Evolutionary conservation across 2,797 vertebrate species (phyloP).

Genomic region (Amblyopsis hoosieri): DNA sequence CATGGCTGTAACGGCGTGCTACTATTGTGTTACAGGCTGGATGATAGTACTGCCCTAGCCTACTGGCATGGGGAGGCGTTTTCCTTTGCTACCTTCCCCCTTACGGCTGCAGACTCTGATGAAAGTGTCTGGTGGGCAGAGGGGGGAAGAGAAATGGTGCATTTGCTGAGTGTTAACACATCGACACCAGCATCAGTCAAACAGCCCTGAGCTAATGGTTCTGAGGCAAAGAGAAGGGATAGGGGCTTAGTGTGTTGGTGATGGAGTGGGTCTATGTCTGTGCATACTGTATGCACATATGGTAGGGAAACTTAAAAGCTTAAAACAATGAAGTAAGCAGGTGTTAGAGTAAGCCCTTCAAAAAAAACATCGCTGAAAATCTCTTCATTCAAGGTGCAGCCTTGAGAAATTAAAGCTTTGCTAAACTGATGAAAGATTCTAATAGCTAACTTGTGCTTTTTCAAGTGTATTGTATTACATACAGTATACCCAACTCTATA

Average conservation of each 20-base stretch:
- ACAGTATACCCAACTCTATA: not conserved
- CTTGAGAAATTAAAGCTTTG: too few relatives aligned
- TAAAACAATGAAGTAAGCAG: too few relatives aligned
- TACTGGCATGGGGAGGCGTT: constrained; percentile 44
- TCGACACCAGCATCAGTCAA: constrained; percentile 40
- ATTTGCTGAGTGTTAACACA: constrained; percentile 34
- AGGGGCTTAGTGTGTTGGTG: constrained; percentile 7
- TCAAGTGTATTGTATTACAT: too few relatives aligned
- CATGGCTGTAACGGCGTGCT: constrained; percentile 42
- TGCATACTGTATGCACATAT: not conserved
- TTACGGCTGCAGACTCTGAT: constrained; percentile 29
- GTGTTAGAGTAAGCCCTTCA: too few relatives aligned
- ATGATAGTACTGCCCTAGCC: constrained; percentile 42
- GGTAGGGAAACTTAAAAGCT: too few relatives aligned
- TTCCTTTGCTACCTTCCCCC: constrained; percentile 15
- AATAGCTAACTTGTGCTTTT: too few relatives aligned
- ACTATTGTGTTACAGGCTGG: constrained; percentile 59
- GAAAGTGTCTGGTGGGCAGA: constrained; percentile 35
- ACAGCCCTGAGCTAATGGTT: constrained; percentile 22
- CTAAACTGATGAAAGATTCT: too few relatives aligned
- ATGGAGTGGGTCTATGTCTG: not conserved
- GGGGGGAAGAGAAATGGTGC: constrained; percentile 32
- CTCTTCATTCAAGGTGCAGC: too few relatives aligned
- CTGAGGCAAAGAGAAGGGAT: constrained; percentile 16
- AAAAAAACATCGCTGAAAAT: too few relatives aligned